Base-by-base conservation (phyloP, 2,113 vertebrate species). In the Trematocara variabile region DNA sequence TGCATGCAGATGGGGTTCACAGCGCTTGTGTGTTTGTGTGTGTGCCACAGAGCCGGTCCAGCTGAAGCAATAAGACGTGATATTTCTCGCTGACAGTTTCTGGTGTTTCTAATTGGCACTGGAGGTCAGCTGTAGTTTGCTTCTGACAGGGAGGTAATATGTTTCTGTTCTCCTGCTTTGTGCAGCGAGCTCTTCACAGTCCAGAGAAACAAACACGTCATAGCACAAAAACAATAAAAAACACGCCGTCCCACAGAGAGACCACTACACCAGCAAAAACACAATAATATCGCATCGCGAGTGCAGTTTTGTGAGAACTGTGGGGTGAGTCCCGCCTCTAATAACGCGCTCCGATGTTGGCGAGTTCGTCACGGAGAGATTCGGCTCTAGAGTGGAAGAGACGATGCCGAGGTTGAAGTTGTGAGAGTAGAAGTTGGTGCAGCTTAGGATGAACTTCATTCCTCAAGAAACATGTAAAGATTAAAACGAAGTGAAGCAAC, bases 41-140 rank as follows among this genome's bases (percentile, higher is more conserved):
- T 6, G 58, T 1, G 58, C 34, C 1, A 9, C 5, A 63, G 30
- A 34, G 30, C 30, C 9, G 10, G 60, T 70, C 39, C 8, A 13
- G 39, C 65, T 46, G 65, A 16, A 46, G 65, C 39, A 44, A 25
- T 4, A 0, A 28, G 65, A 44, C 5, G 63, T 14, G 34, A 25
- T 8, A 25, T 70, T 16, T 70, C 58, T 25, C 16, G 8, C 20
- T 44, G 39, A 16, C 12, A 44, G 63, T 0, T 44, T 70, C 22
- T 70, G 14, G 3, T 60, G 25, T 10, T 60, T 18, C 56, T 1
- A 34, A 14, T 18, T n/a, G 0, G 0, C 8, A 0, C 30, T 1
- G 20, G 20, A 16, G 65, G 39, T 70, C 14, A 3, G 65, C 20
- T 25, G 1, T 44, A 0, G 12, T 70, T 70, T 70, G 20, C 37